Percentiles rank a stretch among this genome's conserved stretches.
These are phyloP conservation scores for Steromphala cineraria DNA, from an alignment of 2,888 invertebrate species.

Conservation along the genomic window DNA sequence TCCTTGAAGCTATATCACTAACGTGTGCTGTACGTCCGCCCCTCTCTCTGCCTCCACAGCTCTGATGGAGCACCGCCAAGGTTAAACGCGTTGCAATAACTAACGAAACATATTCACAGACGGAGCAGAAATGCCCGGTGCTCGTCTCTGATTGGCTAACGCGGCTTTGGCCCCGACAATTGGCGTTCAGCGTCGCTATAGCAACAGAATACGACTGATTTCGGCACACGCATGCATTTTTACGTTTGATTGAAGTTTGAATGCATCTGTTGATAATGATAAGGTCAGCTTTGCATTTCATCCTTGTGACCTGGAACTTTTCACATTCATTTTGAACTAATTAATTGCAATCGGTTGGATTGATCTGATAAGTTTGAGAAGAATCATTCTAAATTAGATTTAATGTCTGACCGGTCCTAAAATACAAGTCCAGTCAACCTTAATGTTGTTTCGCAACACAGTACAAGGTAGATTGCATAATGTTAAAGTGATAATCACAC, in stretches of 20 bases:
- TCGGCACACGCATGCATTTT: constrained; percentile 10
- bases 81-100: constrained; percentile 15
- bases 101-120: constrained; percentile 12
- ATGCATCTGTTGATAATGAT: too few species aligned
- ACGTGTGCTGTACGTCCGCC: not conserved
- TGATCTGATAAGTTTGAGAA: too few species aligned
- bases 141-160: not conserved
- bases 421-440: too few species aligned
- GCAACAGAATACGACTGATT: not conserved
- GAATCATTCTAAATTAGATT: too few species aligned
- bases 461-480: too few species aligned
- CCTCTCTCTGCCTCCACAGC: not conserved
- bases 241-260: not conserved
- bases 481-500: too few species aligned
- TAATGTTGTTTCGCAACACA: too few species aligned
- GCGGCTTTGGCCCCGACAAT: not conserved
- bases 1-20: not conserved
- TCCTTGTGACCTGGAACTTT: too few species aligned
- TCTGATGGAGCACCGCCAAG: not conserved
- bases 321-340: too few species aligned
- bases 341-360: too few species aligned
- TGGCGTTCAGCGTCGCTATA: constrained; percentile 10
- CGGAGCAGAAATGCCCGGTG: not conserved
- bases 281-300: too few species aligned
- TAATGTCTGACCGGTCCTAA: too few species aligned